Base-by-base conservation (phyloP, 2,797 vertebrate genomes). In the Lutjanus campechanus region DNA sequence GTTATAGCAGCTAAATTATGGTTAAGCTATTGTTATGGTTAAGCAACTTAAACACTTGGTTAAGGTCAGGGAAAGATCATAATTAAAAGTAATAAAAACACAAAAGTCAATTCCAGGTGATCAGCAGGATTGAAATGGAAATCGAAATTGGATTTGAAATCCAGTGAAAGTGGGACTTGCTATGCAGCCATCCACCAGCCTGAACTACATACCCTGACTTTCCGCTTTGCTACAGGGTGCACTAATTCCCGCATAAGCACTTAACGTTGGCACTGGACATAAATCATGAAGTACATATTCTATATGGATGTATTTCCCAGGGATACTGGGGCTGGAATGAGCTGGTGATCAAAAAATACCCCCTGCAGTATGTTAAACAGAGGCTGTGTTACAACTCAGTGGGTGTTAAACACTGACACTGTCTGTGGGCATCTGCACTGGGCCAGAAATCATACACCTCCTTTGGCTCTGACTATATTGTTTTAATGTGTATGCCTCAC, bases 401-500 rank as follows among this genome's bases (percentile, higher is more conserved):
- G 17, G 41, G 16, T 60, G 51, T 80, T 77, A 61, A 73, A 76
- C 66, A 49, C 46, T 50, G 50, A 64, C n/a, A 9, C 12, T 64
- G 61, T 60, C 68, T 54, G 25, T 56, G 47, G 43, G 55, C 8
- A 63, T 67, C 51, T 65, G 40, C 43, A 59, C 11, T 22, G 16
- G 53, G 22, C n/a, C 47, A 56, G 36, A 79, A 73, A 63, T 67
- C 7, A 69, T 54, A 50, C 54, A 36, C 16, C 7, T 61, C 55
- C 56, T 60, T 59, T 6, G 16, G 50, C 50, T 43, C n/a, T 19
- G 19, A 13, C 22, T 59, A 11, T 55, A 59, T 76, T 67, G 36
- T 62, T 82, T 73, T 44, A 62, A 76, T 64, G 41, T 76, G 41
- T 62, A 68, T 22, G 5, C 53, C 51, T 70, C 43, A 59, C 59